Evolutionary conservation across 2,113 vertebrate genomes (phyloP), one percentile per base, ranked within the genome.

Genomic region (Dicaeum eximium): DNA sequence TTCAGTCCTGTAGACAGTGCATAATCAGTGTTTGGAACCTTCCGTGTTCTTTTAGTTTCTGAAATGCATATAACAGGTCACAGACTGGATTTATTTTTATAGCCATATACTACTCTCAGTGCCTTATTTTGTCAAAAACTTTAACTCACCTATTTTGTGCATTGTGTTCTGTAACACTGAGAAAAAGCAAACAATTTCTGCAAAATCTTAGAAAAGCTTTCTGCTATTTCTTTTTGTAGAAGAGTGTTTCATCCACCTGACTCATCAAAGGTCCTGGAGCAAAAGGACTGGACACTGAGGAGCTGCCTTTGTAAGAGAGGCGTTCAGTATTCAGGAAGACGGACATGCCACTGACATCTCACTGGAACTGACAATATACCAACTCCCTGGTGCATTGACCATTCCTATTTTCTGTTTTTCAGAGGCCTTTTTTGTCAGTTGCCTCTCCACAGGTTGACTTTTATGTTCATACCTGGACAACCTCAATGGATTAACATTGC

Each of bases 221-320:
- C 47, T 60, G 11, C 28, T 62, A 64, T 64, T 90, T 91, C 24
- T 47, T 14, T 71, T 58, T 75, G 12, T 80, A 7, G n/a, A 85
- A 37, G 19, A 42, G 1, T 45, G 14, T 65, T 31, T 73, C 7
- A 27, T 25, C 28, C 62, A 69, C 14, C 16, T n/a, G 33, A 19
- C 11, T 72, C 17, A 8, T 60, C 24, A 14, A 47, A 64, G 13
- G 6, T 65, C 21, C 7, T 45, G 25, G 31, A 75, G 25, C 18
- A 60, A 85, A 87, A 88, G 4, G 5, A 7, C 11, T 33, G 61
- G 17, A 40, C 18, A 47, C 10, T 30, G 61, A 74, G 11, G 37
- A 72, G 6, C 1, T 1, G 1, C 0, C 4, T 60, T 7, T 64
- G 4, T 31, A 37, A 67, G 33, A 27, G 21, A 37, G 5, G 17